Evolutionary conservation across 2,113 vertebrate species (phyloP).

Genomic region (Pionites leucogaster): DNA sequence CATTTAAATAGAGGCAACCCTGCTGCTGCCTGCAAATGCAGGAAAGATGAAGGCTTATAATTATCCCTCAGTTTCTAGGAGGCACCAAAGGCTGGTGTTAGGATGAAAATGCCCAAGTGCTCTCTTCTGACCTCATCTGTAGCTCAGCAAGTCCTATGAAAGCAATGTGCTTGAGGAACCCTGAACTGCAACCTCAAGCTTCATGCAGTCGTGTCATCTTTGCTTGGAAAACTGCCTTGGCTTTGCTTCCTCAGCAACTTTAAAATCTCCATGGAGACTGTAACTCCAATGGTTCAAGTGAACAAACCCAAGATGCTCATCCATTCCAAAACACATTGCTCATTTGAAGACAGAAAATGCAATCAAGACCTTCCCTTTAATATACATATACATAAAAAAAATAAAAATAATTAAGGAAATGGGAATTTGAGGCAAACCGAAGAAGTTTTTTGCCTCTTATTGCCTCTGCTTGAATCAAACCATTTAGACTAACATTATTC

Average conservation of each 20-base stretch:
- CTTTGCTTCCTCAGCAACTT: slow-evolving; percentile 23
- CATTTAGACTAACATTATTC: slow-evolving; percentile 4
- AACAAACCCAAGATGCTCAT: background rate
- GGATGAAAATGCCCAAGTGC: background rate
- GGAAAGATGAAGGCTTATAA: background rate
- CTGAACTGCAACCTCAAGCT: background rate
- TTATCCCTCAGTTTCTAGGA: background rate
- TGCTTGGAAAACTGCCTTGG: slow-evolving; percentile 6
- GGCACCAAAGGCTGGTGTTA: background rate
- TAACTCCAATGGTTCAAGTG: background rate
- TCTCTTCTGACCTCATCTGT: background rate
- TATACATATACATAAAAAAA: background rate
- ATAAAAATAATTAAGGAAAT: background rate
- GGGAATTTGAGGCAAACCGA: background rate
- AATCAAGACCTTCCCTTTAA: background rate
- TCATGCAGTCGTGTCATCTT: background rate
- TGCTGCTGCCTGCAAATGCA: background rate
- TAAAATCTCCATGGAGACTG: background rate
- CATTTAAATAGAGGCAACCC: background rate
- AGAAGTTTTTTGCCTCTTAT: background rate
- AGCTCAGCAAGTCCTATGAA: background rate
- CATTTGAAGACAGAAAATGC: slow-evolving; percentile 9
- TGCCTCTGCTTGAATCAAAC: slow-evolving; percentile 1
- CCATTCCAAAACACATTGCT: background rate
- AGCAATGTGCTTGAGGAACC: background rate